Evolutionary conservation across 2,888 invertebrate species (phyloP), one percentile per base, ranked within the genome.

Genomic region (Dryococelus australis): DNA sequence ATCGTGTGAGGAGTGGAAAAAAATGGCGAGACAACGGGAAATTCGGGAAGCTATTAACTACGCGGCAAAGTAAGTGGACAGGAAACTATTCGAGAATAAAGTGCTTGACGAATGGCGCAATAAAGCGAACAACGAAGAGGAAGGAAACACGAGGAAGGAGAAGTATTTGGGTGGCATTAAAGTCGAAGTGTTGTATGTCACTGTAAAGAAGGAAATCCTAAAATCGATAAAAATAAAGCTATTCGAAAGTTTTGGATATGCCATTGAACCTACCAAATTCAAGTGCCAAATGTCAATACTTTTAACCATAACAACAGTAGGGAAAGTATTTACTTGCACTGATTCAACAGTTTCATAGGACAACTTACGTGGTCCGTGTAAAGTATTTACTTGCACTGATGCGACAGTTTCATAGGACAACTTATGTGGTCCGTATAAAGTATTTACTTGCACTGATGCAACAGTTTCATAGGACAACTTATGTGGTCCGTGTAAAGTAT

Each of bases 71-170:
- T n/a, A 65, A n/a, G 65, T 65, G n/a, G 65, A 65, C n/a, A 8
- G 65, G 65, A 20, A 65, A 65, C 24, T 65, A 65, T n/a, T 24
- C 16, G 65, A n/a, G 65, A 16, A n/a, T 10, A 65, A 65, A n/a
- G 24, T 65, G n/a, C 65, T 65, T 65, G 65, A 65, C 65, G 65
- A 65, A 65, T 65, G 65, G 24, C 65, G 65, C 65, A 65, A 65
- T 65, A 65, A 65, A 65, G 65, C 65, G 65, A n/a, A 65, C 65
- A 65, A n/a, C 24, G 65, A 65, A 65, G 65, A 24, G 65, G 65
- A 65, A 3, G 24, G 65, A 0, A 20, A 16, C 3, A n/a, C 10
- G 65, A 65, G 65, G 65, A 8, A 5, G 65, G 65, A n/a, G 65
- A n/a, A 65, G n/a, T 65, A 65, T 65, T 24, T 65, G 8, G 65